A percentile compares a stretch with the other conserved stretches of the same genome.
These are phyloP conservation scores for Tympanoctomys barrerae DNA, from an alignment of 2,797 vertebrate genomes.

Conservation along the genomic window DNA sequence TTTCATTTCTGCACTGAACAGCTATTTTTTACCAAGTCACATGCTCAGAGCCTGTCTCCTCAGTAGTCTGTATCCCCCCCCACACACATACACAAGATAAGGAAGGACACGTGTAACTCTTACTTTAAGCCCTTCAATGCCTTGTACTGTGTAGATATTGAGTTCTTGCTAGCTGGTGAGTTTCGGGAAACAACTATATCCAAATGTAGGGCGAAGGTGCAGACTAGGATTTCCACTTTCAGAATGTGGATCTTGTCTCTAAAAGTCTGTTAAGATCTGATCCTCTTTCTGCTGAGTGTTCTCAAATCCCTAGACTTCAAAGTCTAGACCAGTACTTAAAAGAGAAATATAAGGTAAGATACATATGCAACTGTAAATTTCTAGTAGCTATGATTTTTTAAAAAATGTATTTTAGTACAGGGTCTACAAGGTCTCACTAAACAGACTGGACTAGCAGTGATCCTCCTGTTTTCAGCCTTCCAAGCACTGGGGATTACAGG, in stretches of 20 bases:
- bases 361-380: background rate
- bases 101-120: background rate
- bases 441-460: too few relatives aligned
- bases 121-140: constrained; percentile 12
- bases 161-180: background rate
- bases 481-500: too few relatives aligned
- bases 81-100: background rate
- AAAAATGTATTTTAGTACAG: too few relatives aligned
- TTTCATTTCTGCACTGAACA: background rate
- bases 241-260: constrained; percentile 45
- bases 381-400: background rate
- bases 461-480: too few relatives aligned
- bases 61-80: background rate
- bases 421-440: too few relatives aligned
- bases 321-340: constrained; percentile 22
- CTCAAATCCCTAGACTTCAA: constrained; percentile 26
- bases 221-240: constrained; percentile 47
- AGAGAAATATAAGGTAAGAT: constrained; percentile 5
- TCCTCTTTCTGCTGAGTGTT: constrained; percentile 46
- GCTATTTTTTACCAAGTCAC: constrained; percentile 17
- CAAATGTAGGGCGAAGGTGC: constrained; percentile 47
- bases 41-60: background rate
- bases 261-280: constrained; percentile 48
- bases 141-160: background rate
- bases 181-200: constrained; percentile 44